Evolutionary conservation across 1,140 invertebrate genomes (phyloP), one percentile per base, ranked within the genome.

Genomic region (Stegodyphus dumicola): DNA sequence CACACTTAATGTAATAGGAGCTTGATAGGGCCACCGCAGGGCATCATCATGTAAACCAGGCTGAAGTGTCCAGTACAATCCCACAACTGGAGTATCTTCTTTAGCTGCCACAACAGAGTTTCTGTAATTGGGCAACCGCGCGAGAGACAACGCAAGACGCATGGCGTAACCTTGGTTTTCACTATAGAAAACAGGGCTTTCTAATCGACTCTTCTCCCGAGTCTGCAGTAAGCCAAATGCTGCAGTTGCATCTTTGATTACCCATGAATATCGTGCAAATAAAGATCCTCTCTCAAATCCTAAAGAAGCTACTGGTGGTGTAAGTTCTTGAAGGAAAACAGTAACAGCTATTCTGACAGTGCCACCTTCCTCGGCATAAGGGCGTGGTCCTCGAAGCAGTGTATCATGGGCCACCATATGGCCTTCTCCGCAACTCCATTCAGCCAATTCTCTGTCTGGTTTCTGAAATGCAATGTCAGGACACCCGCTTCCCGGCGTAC

Each of bases 361-460:
- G 11, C 52, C 53, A 13, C 48, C 52, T 6, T 74, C 69, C 13
- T 79, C 54, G 5, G n/a, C 54, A 10, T 66, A 78, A 3, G 1
- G 17, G 15, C 18, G 18, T 48, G 6, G n/a, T 10, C 17, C 77
- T 6, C 65, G 64, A 6, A 75, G 11, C 5, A 87, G 54, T 2
- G 86, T 77, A 6, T 66, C 51, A 56, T 87, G 86, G 0, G 78
- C 53, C 11, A 83, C 65, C 86, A 87, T 87, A 5, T 69, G 65
- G 6, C 86, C 86, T 51, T 87, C 86, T 7, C 86, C 86, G 51
- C 86, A 87, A 18, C 86, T 87, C 86, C 86, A 87, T 52, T 87
- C 86, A 1, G 86, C 79, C 6, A 87, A 48, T 54, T 87, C 86
- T 6, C 78, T 53, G 33, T 70, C 78, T 0, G 86, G 86, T 71